Evolutionary conservation across 2,113 vertebrate species (phyloP).

Genomic region (Paracanthobrama guichenoti): DNA sequence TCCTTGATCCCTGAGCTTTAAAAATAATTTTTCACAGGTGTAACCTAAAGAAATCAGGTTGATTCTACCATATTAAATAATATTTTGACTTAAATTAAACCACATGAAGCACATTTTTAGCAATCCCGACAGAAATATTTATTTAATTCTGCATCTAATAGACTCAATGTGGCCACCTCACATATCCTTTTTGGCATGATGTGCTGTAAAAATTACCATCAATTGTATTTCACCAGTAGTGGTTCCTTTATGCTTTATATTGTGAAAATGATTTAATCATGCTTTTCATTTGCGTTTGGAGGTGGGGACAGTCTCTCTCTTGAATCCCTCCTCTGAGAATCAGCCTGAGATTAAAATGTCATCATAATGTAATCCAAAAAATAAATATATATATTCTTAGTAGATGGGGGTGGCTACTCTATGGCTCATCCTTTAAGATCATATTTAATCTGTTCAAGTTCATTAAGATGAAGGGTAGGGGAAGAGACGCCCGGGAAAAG

Average conservation of each 20-base stretch:
- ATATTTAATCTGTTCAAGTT: conserved; percentile 49
- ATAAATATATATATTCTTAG: conserved; percentile 13
- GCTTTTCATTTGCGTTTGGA: neutral
- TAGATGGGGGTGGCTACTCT: conserved; percentile 19
- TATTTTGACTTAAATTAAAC: neutral
- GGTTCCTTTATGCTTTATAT: neutral
- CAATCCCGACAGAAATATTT: neutral
- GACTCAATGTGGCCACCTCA: neutral
- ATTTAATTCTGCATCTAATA: neutral
- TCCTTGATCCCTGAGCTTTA: neutral
- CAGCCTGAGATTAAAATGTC: conserved; percentile 35
- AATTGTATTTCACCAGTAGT: neutral
- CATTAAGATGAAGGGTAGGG: conserved; percentile 11
- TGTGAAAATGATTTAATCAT: neutral
- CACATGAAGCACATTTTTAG: neutral
- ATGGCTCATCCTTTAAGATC: conserved; percentile 32
- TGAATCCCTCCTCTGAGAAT: conserved; percentile 25
- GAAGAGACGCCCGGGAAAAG: neutral
- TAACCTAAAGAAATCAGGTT: neutral
- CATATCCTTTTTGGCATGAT: neutral
- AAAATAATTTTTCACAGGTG: neutral
- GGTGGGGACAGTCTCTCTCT: neutral
- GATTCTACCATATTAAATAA: neutral
- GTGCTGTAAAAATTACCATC: neutral
- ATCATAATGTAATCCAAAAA: conserved; percentile 20